Evolutionary conservation across 23 tunicate genomes (phyloP).

Genomic region (Phallusia fumigata): DNA sequence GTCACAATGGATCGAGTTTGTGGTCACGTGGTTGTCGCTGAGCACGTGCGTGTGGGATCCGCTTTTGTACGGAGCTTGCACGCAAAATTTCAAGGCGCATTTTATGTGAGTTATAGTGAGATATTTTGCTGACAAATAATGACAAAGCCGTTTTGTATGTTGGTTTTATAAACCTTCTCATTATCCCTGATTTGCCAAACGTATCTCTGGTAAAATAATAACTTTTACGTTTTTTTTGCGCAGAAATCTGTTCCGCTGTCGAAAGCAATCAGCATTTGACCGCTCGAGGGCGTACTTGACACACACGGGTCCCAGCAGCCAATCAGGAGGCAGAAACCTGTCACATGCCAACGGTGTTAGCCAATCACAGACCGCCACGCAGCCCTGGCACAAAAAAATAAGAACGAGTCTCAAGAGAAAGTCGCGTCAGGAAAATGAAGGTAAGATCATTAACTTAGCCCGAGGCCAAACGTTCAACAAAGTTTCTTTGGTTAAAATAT

Average conservation of each 20-base stretch:
- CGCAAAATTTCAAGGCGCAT: constrained; percentile 49
- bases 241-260: not conserved
- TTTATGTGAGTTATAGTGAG: constrained; percentile 43
- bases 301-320: not conserved
- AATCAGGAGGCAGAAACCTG: not conserved
- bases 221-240: not conserved
- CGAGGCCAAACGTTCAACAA: no score
- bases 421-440: not conserved
- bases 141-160: no score
- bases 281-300: constrained; percentile 14
- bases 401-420: not conserved
- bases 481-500: no score
- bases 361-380: not conserved
- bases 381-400: not conserved
- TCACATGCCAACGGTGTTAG: constrained; percentile 6
- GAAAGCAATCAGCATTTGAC: not conserved
- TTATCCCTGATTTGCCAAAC: no score
- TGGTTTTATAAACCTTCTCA: no score
- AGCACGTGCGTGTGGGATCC: constrained; percentile 78
- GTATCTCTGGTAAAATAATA: no score
- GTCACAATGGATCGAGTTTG: constrained; percentile 62
- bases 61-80: constrained; percentile 60
- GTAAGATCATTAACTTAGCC: no score
- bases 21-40: constrained; percentile 70
- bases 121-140: no score